Base-by-base conservation (phyloP, 2,113 vertebrate species). In the Podarcis muralis region DNA sequence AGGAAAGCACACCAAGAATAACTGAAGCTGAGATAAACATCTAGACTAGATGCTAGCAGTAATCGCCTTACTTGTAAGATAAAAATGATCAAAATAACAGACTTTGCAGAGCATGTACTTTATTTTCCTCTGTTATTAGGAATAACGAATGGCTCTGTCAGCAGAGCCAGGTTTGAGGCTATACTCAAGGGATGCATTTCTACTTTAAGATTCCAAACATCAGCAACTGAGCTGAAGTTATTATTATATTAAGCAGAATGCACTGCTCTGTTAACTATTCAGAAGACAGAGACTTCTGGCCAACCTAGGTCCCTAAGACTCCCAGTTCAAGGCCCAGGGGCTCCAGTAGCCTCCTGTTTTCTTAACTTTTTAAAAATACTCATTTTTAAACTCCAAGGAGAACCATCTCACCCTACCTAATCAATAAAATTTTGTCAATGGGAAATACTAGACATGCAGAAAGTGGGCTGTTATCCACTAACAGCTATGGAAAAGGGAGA, bases 1-100 rank as follows among this genome's bases (percentile, higher is more conserved):
- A 75, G 0, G 87, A 93, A 91, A 75, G n/a, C 3, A 88, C 62
- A 40, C 80, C 86, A 25, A 91, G 9, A 88, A 23, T 84, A 88
- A 87, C 74, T 6, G 90, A 87, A 40, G 25, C 86, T 27, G 85
- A 89, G 62, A 87, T 7, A 81, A 2, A 40, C 7, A 69, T 4
- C n/a, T 23, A 40, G 77, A 62, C 20, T 83, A 43, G 7, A 90
- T 13, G 2, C 91, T 20, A 25, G 74, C n/a, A 4, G 0, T 80
- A 83, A 92, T 90, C 16, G 32, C 32, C 20, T 65, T 40, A 65
- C 32, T 71, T 25, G 0, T 90, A 40, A 69, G 37, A 90, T 20
- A 80, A 62, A 87, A 78, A 62, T 2, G 2, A 2, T 0, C 0
- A 69, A 85, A 53, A 65, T 75, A n/a, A 66, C 71, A 5, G 0